Base-by-base conservation (phyloP, 1,140 invertebrate species). In the Aphaenogaster rudis region DNA sequence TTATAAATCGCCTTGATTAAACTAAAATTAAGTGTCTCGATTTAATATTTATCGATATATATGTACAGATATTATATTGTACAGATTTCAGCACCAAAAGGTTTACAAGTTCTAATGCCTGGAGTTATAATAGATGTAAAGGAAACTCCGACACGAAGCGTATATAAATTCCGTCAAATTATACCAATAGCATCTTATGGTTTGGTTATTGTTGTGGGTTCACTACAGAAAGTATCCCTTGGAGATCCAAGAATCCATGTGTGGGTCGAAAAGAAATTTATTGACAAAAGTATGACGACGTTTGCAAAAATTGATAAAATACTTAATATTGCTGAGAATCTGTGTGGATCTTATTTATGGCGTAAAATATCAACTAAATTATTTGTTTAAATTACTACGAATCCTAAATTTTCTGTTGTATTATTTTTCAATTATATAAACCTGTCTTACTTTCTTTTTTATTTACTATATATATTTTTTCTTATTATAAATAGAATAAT, bases 81-180 rank as follows among this genome's bases (percentile, higher is more conserved):
- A 59, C 88, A 97, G 97, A 96, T 98, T 42, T 96, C 96, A 67
- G 98, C 97, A 71, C 97, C 98, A n/a, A 95, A 93, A 33, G 97
- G 97, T 82, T 96, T 99, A 97, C 97, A 3, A 28, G 98, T 98
- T 5, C 94, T 99, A 11, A 99, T 99, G 98, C 99, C 98, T 94
- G 99, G 98, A 2, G 92, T 99, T 42, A 95, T 96, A 28, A 95
- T 15, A 96, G 94, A n/a, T 45, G 61, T 88, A 5, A 95, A 91
- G 66, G 95, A 93, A 78, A 84, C 28, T 1, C 0, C 28, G 28
- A 28, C 28, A 28, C 28, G 28, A 28, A 2, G 0, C 7, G 28
- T 96, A 11, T 97, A 96, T 61, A 94, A 94, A 67, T 99, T 99
- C 94, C 94, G 96, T 61, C 98, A 99, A 95, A 96, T 97, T 36